Percentiles rank a stretch among this genome's conserved stretches.
phyloP scores from a whole-genome alignment of 2,888 invertebrate species.

The Aethes cnicana region DNA sequence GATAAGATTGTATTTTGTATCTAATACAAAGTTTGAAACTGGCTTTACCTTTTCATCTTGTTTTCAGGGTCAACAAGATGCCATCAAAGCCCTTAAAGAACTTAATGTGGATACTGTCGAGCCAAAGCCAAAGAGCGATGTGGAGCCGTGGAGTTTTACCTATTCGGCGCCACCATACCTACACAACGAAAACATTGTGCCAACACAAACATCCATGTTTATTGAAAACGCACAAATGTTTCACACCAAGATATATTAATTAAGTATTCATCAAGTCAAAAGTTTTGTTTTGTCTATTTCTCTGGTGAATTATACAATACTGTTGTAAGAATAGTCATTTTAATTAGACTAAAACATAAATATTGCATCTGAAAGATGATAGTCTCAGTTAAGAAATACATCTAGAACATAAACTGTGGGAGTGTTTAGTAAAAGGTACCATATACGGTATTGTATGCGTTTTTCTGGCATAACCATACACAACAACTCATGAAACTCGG shows the following conservation, averaged over 20 bases:
- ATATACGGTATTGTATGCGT: no score
- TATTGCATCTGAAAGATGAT: no score
- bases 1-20: background rate
- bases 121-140: constrained; percentile 39
- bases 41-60: background rate
- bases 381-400: no score
- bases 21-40: no score
- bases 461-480: no score
- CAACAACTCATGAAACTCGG: no score
- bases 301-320: no score
- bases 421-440: no score
- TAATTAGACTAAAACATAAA: no score
- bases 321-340: no score
- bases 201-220: constrained; percentile 62
- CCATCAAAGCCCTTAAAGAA: constrained; percentile 74
- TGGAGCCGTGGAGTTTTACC: constrained; percentile 43
- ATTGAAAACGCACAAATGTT: constrained; percentile 58
- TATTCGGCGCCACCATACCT: constrained; percentile 43
- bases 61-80: constrained; percentile 80
- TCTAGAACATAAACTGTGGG: no score
- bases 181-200: constrained; percentile 49
- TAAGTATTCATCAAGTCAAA: background rate
- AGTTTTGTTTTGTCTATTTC: no score
- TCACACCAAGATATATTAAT: constrained; percentile 33
- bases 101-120: constrained; percentile 52